Evolutionary conservation across 1,140 invertebrate species (phyloP), one percentile per base, ranked within the genome.

Genomic region (Pogonus chalceus): DNA sequence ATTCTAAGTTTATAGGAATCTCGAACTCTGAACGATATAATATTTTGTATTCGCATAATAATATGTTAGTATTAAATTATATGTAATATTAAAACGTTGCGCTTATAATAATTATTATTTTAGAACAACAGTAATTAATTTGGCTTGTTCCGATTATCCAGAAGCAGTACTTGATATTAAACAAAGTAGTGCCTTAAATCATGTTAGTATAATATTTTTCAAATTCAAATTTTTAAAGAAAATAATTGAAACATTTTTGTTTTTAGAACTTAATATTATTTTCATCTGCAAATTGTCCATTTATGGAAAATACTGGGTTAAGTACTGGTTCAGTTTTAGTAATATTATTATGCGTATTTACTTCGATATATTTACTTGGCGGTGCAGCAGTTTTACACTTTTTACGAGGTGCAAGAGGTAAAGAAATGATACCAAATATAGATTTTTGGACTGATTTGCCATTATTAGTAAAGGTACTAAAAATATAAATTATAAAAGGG

Each of bases 351-450:
- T 63, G 64, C 48, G 54, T 64, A 12, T 22, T 53, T 31, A 22
- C 50, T 35, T 21, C 52, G 1, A 48, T 62, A 31, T 69, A 69
- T 51, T 61, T 69, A 47, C 12, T 69, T 51, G 64, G 64, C 20
- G 78, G 77, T 35, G 69, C 69, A 58, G 68, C 70, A 31, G 71
- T 76, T 0, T 73, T 76, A 64, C 74, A 76, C 63, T 79, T 77
- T 62, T 59, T 76, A 12, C 73, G 77, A 70, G 77, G 78, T 18
- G 78, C 78, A 7, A 71, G 74, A 10, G 77, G 78, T 2, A 55
- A 73, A 16, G 78, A 79, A 67, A 69, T 78, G 23, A 72, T 79
- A 57, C 78, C 78, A 1, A 78, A 79, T 63, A 60, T 76, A 49
- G 71, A 66, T 54, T 79, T 79, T 62, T 79, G 78, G 78, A 66